Base-by-base conservation (phyloP, 2,113 vertebrate species). In the Phalacrocorax aristotelis region DNA sequence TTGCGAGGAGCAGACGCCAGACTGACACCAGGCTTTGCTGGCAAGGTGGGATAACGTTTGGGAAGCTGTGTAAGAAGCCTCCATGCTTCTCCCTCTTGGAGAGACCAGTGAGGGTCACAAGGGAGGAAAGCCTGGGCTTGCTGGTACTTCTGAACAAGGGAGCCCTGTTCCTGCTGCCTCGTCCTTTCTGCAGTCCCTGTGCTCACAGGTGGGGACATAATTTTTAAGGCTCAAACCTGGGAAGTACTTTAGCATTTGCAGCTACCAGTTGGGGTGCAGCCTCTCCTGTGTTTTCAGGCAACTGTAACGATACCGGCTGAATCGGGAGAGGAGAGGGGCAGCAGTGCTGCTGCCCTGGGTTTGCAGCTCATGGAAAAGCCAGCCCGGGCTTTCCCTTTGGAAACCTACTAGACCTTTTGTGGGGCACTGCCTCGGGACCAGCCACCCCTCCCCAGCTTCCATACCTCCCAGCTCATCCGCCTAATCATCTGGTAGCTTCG, bases 261-360 rank as follows among this genome's bases (percentile, higher is more conserved):
- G 71, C 46, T 54, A 7, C 52, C 11, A 7, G 25, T 3, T 13
- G 40, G 58, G 80, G 22, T 17, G 68, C 75, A 86, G 70, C 42
- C 30, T 58, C 7, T 15, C 29, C 51, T 22, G 51, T 4, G 34
- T 27, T 57, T 58, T 54, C 46, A 17, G 40, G 61, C 6, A 49
- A 11, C 42, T 52, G 5, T 6, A 9, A 9, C 4, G 51, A 8
- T 4, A 2, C n/a, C 3, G 58, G 51, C 4, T 15, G 60, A 48
- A 10, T 3, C 0, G 4, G 57, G 46, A 40, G 72, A 76, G 51
- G 25, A 66, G 64, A 13, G 10, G 0, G 1, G 34, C 77, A 64
- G 80, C 38, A 34, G 57, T 32, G 1, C 26, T 6, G 42, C 49
- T 80, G 64, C 27, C 42, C 46, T 42, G 16, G 64, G 55, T 17